Evolutionary conservation across 1,140 invertebrate species (phyloP).

Genomic region (Apocrypta bakeri): DNA sequence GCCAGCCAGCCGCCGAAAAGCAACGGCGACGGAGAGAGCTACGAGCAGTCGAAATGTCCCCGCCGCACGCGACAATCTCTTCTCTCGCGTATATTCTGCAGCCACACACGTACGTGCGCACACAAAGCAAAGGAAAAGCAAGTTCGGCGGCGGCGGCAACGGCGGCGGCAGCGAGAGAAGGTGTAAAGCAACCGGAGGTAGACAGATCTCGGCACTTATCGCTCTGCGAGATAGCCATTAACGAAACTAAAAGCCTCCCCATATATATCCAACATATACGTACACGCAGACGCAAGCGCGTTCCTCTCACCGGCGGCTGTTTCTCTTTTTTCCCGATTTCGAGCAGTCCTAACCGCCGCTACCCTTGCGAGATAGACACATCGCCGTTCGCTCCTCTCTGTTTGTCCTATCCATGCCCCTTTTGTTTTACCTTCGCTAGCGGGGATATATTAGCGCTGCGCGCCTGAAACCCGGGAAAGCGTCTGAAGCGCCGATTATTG

Average conservation of each 20-base stretch:
- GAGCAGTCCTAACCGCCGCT: conserved; percentile 35
- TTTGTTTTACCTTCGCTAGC: conserved; percentile 66
- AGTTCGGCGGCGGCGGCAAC: not conserved
- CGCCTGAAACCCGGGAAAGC: not conserved
- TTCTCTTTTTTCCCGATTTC: conserved; percentile 32
- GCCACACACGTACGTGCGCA: not conserved
- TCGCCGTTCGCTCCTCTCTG: conserved; percentile 64
- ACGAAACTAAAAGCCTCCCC: conserved; percentile 74
- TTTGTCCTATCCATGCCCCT: conserved; percentile 69
- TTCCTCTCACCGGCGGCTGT: not conserved
- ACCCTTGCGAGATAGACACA: conserved; percentile 66
- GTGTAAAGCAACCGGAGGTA: conserved; percentile 71
- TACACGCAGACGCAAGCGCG: conserved; percentile 1
- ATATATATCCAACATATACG: conserved; percentile 63
- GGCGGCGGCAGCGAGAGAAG: conserved; percentile 56
- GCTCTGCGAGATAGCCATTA: conserved; percentile 73
- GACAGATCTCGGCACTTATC: conserved; percentile 74
- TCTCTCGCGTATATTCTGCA: not conserved
- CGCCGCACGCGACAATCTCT: conserved; percentile 42
- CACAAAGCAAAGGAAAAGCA: not conserved
- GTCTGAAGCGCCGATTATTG: conserved; percentile 38
- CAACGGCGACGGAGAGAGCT: conserved; percentile 13
- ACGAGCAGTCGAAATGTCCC: conserved; percentile 25
- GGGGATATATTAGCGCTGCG: conserved; percentile 66
- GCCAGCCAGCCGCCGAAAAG: no score